Base-by-base conservation (phyloP, 2,888 invertebrate species). In the Hylaea fasciaria region DNA sequence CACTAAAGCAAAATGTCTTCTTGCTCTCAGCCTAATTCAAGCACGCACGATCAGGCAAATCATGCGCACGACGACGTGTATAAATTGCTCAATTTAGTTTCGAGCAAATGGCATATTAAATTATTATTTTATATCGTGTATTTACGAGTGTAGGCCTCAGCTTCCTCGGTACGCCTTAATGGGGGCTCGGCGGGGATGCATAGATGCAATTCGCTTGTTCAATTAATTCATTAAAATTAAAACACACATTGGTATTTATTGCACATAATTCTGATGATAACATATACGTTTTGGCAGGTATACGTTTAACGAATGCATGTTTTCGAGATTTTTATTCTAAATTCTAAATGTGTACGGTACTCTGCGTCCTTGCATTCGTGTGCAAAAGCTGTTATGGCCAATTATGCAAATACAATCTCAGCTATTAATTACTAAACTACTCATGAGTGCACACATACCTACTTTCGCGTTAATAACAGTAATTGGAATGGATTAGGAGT, bases 11-110 rank as follows among this genome's bases (percentile, higher is more conserved):
- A 22, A 22, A 22, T 22, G 22, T 22, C 17, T 39, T 28, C 22
- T 10, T 11, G 49, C 63, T 59, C 58, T 13, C 49, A 14, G 48
- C 70, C 73, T 73, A 43, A 58, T 60, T 71, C 68, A 68, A 62
- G 66, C 74, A 74, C 72, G 58, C 71, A 73, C 60, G 48, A 49
- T 69, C 63, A 51, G 51, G 50, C 64, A 62, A 69, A 68, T 69
- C 69, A 76, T 62, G 56, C 76, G 79, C 78, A 75, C 76, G 72
- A 68, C 48, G 70, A 70, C 68, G 62, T 81, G 77, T 77, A 87
- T 88, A 91, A 89, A 91, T 90, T 89, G 88, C 88, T 91, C 89
- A 91, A 91, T 91, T 89, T 84, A 72, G 82, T 81, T 72, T 68
- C 69, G 71, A 82, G 82, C 84, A 83, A 87, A 87, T 81, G 82